Conservation (phyloP, 2,888 invertebrate species). For the Parnassius mnemosyne region DNA sequence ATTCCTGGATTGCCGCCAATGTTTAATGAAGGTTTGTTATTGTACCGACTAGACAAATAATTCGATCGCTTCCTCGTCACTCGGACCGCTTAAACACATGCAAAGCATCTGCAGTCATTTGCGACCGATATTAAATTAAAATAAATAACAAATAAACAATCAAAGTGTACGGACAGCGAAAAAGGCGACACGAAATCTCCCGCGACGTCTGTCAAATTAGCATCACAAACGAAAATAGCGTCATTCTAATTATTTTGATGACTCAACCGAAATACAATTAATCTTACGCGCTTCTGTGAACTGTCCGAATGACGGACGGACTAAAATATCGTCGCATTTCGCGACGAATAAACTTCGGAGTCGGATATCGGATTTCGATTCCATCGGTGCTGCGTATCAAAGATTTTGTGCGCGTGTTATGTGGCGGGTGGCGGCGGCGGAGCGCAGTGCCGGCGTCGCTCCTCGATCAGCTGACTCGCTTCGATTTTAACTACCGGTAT, state of each 20-base stretch:
- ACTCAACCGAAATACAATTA: slow-evolving; percentile 81
- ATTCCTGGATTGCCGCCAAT: slow-evolving; percentile 68
- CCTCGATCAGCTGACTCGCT: slow-evolving; percentile 16
- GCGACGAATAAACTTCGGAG: slow-evolving; percentile 76
- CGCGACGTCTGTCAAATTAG: slow-evolving; percentile 81
- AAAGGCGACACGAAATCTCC: slow-evolving; percentile 73
- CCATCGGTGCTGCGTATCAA: slow-evolving; percentile 78
- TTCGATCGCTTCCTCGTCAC: slow-evolving; percentile 1
- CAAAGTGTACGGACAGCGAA: slow-evolving; percentile 63
- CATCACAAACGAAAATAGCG: slow-evolving; percentile 79
- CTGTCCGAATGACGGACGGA: slow-evolving; percentile 78
- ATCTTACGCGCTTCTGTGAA: slow-evolving; percentile 78
- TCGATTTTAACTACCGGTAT: background rate
- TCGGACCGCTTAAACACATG: slow-evolving; percentile 26
- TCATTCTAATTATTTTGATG: slow-evolving; percentile 81
- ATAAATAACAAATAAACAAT: slow-evolving; percentile 67
- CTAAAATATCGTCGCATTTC: slow-evolving; percentile 78
- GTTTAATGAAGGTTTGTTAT: slow-evolving; percentile 60
- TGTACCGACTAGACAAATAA: slow-evolving; percentile 29
- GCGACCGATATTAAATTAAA: slow-evolving; percentile 37
- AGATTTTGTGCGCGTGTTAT: slow-evolving; percentile 67
- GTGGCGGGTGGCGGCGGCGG: slow-evolving; percentile 49
- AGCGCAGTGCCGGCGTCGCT: slow-evolving; percentile 61
- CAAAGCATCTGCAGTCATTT: slow-evolving; percentile 33
- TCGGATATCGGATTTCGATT: slow-evolving; percentile 78